phyloP scores from a whole-genome alignment of 2,113 vertebrate species.

The Gavia stellata region DNA sequence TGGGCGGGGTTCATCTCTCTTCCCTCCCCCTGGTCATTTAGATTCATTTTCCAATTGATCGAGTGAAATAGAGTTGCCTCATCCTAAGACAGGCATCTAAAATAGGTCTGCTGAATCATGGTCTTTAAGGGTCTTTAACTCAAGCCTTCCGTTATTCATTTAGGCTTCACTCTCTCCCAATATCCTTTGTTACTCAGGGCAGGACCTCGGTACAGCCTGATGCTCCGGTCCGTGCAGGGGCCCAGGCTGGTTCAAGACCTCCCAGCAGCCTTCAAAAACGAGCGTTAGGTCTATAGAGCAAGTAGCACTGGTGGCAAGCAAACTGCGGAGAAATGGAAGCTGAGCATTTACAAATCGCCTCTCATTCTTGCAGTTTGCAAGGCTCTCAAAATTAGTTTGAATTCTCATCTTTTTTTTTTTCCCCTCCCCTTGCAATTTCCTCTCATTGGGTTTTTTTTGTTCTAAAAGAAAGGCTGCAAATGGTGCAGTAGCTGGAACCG shows the following conservation, averaged over 20 bases:
- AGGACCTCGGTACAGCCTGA: accelerated
- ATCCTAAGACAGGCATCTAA: background rate
- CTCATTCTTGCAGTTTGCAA: background rate
- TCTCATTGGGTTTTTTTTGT: background rate
- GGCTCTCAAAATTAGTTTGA: background rate
- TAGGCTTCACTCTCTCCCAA: background rate
- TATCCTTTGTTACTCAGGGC: background rate
- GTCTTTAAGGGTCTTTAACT: background rate
- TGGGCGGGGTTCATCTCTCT: background rate
- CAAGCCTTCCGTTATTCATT: background rate
- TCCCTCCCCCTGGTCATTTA: background rate
- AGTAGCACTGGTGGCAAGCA: background rate
- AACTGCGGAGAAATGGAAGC: background rate
- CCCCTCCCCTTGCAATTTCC: background rate
- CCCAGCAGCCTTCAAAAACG: background rate
- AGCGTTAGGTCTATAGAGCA: accelerated
- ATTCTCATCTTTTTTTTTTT: background rate
- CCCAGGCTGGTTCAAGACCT: background rate
- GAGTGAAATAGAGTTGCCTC: background rate
- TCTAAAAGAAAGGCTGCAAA: background rate
- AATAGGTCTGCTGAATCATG: background rate
- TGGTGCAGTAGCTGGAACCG: background rate
- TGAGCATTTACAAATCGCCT: background rate
- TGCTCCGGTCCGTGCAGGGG: no score
- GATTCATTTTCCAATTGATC: background rate